These are phyloP conservation scores for Lampropteryx suffumata DNA, from an alignment of 2,888 invertebrate genomes.

Conservation along the genomic window DNA sequence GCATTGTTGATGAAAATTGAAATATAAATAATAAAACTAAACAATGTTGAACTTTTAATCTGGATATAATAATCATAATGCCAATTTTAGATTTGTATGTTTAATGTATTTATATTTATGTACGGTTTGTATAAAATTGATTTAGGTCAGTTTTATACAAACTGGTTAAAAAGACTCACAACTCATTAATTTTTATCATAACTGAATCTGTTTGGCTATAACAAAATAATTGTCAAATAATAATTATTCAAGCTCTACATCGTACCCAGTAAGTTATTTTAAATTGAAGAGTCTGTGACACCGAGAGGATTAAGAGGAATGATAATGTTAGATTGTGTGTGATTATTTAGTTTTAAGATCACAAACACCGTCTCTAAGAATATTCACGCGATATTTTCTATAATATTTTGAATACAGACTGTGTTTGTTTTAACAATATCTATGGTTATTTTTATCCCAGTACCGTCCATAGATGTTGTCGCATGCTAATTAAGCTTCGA, in stretches of 20 bases:
- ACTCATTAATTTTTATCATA: conserved; percentile 22
- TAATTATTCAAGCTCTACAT: too few relatives aligned
- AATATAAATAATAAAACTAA: background rate
- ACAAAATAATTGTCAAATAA: too few relatives aligned
- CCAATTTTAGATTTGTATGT: conserved; percentile 61
- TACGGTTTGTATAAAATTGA: conserved; percentile 45
- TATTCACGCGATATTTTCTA: background rate
- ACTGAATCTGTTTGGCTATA: too few relatives aligned
- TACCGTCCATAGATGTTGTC: conserved; percentile 45
- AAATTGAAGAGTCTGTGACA: conserved; percentile 21
- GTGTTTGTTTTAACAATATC: conserved; percentile 45
- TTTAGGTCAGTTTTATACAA: conserved; percentile 20
- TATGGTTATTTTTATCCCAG: conserved; percentile 39
- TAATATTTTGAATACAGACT: conserved; percentile 35
- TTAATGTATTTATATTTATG: conserved; percentile 47
- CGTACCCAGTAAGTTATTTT: too few relatives aligned
- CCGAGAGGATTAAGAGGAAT: conserved; percentile 60
- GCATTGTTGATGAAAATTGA: conserved; percentile 30
- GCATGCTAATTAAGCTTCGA: conserved; percentile 73
- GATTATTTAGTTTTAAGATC: conserved; percentile 57
- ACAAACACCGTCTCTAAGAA: conserved; percentile 34
- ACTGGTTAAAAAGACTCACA: too few relatives aligned
- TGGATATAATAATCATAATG: conserved; percentile 33
- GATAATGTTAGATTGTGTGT: conserved; percentile 73
- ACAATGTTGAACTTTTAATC: too few relatives aligned